A percentile compares a stretch with the other conserved stretches of the same genome.
These are phyloP conservation scores for Chloroceryle inda DNA, from an alignment of 2,797 vertebrate genomes.

Conservation along the genomic window DNA sequence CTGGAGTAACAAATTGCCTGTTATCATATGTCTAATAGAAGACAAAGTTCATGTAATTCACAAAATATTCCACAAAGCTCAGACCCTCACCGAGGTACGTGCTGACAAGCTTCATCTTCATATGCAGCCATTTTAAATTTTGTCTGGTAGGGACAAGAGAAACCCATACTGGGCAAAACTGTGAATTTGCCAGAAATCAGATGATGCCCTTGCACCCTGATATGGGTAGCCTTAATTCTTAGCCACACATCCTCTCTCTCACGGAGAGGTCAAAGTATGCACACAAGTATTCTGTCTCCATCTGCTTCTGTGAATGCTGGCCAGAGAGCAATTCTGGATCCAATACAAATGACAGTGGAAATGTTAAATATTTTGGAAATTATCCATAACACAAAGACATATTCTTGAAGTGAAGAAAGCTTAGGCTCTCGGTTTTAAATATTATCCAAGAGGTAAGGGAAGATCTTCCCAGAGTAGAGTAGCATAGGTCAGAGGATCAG, in stretches of 20 bases:
- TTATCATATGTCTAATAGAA: not conserved
- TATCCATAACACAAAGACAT: not conserved
- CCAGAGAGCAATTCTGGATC: not conserved
- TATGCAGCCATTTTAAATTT: not conserved
- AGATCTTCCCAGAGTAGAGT: not conserved
- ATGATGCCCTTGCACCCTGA: not conserved
- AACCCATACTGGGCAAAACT: not conserved
- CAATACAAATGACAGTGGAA: not conserved
- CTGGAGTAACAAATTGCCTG: not conserved
- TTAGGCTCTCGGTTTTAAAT: not conserved
- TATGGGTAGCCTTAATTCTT: not conserved
- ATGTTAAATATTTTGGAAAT: not conserved
- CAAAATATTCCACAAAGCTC: not conserved
- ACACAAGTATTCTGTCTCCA: not conserved
- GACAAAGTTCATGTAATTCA: not conserved
- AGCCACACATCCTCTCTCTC: not conserved
- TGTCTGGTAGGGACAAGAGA: not conserved
- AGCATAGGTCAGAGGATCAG: not conserved
- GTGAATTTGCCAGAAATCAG: not conserved
- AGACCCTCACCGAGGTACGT: not conserved
- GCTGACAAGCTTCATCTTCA: not conserved
- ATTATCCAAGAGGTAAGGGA: not conserved
- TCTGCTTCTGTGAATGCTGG: not conserved
- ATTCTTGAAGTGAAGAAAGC: not conserved
- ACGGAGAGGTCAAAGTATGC: not conserved